phyloP scores from a whole-genome alignment of 37 sponge, comb jelly and placozoan species.

The Cliona cf. orientalis region DNA sequence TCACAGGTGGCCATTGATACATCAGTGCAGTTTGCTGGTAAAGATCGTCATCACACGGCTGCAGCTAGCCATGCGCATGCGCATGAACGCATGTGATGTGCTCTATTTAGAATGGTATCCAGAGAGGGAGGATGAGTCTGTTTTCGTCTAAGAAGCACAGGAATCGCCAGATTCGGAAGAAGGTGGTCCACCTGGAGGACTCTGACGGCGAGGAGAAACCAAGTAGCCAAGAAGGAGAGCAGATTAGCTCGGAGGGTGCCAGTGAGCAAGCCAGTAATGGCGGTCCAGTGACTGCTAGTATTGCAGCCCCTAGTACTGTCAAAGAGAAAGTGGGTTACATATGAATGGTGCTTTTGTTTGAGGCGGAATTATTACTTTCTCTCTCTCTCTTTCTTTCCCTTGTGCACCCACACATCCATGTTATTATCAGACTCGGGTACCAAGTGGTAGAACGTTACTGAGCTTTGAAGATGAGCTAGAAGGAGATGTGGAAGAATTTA shows the following conservation, averaged over 20 bases:
- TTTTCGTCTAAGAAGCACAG: slow-evolving; percentile 28
- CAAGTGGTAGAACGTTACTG: too few relatives aligned
- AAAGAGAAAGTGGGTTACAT: too few relatives aligned
- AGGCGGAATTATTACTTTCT: too few relatives aligned
- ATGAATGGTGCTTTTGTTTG: too few relatives aligned
- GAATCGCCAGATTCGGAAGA: slow-evolving; percentile 37
- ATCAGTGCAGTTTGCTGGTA: background rate
- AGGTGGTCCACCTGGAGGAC: slow-evolving; percentile 28
- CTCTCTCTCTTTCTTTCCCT: too few relatives aligned
- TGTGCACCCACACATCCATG: too few relatives aligned
- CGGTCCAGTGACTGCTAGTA: too few relatives aligned
- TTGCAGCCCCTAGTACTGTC: too few relatives aligned
- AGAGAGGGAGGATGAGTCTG: slow-evolving; percentile 47
- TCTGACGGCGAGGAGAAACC: slow-evolving; percentile 17
- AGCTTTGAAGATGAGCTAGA: slow-evolving; percentile 70
- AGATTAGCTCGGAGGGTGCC: too few relatives aligned
- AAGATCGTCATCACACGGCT: background rate
- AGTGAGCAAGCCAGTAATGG: too few relatives aligned
- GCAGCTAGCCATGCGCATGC: background rate
- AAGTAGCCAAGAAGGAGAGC: background rate
- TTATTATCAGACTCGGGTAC: too few relatives aligned
- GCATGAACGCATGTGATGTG: background rate
- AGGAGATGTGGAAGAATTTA: slow-evolving; percentile 51
- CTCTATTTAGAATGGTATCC: background rate
- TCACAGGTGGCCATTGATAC: background rate